These are phyloP conservation scores for Cyrtonyx montezumae DNA, from an alignment of 2,113 vertebrate genomes.

Conservation along the genomic window DNA sequence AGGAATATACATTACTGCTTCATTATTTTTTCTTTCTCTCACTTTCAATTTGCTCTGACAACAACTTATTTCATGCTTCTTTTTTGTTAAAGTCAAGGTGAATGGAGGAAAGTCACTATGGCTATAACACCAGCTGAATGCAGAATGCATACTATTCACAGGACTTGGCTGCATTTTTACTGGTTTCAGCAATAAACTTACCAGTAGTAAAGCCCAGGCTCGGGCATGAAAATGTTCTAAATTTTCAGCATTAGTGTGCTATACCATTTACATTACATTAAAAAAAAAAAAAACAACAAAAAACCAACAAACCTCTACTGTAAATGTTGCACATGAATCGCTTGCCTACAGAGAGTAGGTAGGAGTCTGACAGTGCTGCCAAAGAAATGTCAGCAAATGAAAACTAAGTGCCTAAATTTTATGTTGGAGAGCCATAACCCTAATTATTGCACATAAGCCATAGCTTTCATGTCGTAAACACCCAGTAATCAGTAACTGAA, in stretches of 20 bases:
- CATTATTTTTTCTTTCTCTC: neutral
- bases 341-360: constrained; percentile 65
- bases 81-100: neutral
- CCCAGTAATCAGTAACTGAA: neutral
- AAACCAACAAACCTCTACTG: neutral
- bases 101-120: neutral
- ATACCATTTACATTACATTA: constrained; percentile 47
- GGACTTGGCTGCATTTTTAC: neutral
- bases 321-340: constrained; percentile 49
- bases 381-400: constrained; percentile 70
- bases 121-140: neutral
- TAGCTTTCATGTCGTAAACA: constrained; percentile 34
- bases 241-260: constrained; percentile 16
- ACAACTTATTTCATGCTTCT: neutral
- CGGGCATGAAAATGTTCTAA: neutral
- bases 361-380: constrained; percentile 67
- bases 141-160: neutral
- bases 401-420: constrained; percentile 63
- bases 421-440: constrained; percentile 37
- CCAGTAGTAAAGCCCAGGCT: neutral
- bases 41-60: neutral
- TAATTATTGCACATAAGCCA: constrained; percentile 56
- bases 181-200: neutral
- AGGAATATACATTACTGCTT: neutral
- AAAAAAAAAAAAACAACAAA: constrained; percentile 9